Evolutionary conservation across 1,140 invertebrate species (phyloP).

Genomic region (Brachionus manjavacas): DNA sequence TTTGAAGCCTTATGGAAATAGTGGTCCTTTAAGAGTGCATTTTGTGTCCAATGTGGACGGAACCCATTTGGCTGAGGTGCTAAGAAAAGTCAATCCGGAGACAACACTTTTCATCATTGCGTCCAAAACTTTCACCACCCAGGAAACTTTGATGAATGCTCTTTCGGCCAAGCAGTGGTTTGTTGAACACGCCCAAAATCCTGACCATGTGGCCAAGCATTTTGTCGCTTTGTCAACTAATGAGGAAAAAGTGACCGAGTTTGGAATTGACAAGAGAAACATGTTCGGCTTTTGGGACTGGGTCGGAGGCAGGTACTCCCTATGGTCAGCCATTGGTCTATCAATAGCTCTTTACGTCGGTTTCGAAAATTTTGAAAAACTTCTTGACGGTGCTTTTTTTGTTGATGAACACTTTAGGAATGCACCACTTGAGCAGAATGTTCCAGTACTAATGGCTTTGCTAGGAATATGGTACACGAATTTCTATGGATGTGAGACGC

Average conservation of each 20-base stretch:
- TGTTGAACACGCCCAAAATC: slow-evolving; percentile 75
- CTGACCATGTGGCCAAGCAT: slow-evolving; percentile 81
- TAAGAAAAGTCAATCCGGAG: slow-evolving; percentile 84
- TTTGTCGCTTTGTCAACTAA: slow-evolving; percentile 98
- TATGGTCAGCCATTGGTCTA: slow-evolving; percentile 97
- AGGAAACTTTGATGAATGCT: slow-evolving; percentile 99
- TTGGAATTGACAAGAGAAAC: slow-evolving; percentile 91
- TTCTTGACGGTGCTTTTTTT: slow-evolving; percentile 81
- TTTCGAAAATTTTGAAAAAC: slow-evolving; percentile 87
- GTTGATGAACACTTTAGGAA: slow-evolving; percentile 90
- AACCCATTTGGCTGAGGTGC: slow-evolving; percentile 87
- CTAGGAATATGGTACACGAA: slow-evolving; percentile 94
- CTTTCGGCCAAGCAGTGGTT: slow-evolving; percentile 94
- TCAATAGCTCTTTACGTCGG: slow-evolving; percentile 89
- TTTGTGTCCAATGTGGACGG: slow-evolving; percentile 99
- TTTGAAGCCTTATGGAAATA: slow-evolving; percentile 66
- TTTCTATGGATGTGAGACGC: slow-evolving; percentile 88
- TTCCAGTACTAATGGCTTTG: slow-evolving; percentile 87
- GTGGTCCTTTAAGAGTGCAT: slow-evolving; percentile 77
- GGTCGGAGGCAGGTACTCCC: slow-evolving; percentile 94
- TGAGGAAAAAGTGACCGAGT: slow-evolving; percentile 76
- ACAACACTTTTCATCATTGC: slow-evolving; percentile 96
- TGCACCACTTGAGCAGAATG: slow-evolving; percentile 86
- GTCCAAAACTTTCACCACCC: slow-evolving; percentile 97
- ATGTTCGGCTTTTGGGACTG: slow-evolving; percentile 99